Percentiles rank a stretch among this genome's conserved stretches.
Conservation (phyloP, 2,888 invertebrate genomes). For the Epinotia demarniana region DNA sequence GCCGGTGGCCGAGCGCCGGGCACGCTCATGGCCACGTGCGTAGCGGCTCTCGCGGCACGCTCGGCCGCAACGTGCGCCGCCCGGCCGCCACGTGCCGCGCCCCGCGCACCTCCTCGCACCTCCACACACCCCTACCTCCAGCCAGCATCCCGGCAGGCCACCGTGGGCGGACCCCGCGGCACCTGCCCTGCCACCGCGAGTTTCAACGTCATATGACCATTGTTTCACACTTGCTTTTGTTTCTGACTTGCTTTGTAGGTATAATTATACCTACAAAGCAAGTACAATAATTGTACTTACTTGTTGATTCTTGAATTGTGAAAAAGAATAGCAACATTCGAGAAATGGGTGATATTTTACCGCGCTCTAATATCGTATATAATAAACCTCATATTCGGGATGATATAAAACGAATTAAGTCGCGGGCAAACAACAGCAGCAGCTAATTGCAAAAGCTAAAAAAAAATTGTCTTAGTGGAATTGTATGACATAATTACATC, state of each 20-base stretch:
- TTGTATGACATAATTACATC: too few species aligned
- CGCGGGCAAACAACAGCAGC: too few species aligned
- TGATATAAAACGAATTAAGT: too few species aligned
- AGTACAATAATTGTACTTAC: neutral
- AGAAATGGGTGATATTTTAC: too few species aligned
- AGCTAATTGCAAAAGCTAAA: too few species aligned
- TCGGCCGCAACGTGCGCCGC: constrained; percentile 61
- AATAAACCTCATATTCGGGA: too few species aligned
- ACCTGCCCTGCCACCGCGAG: neutral
- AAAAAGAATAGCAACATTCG: neutral
- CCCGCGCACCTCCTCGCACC: constrained; percentile 18
- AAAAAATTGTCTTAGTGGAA: too few species aligned
- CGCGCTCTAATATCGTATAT: too few species aligned
- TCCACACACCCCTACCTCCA: constrained; percentile 5
- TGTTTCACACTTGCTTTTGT: constrained; percentile 2
- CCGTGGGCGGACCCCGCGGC: neutral
- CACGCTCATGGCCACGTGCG: constrained; percentile 65
- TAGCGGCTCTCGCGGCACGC: constrained; percentile 55
- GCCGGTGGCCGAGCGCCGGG: constrained; percentile 59
- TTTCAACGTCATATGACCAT: neutral
- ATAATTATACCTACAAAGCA: too few species aligned
- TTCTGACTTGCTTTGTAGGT: neutral
- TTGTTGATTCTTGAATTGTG: neutral
- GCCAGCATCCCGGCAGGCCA: neutral
- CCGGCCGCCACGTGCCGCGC: constrained; percentile 47